phyloP scores from a whole-genome alignment of 64 coral and sea anemone genomes.

The Actinia equina region DNA sequence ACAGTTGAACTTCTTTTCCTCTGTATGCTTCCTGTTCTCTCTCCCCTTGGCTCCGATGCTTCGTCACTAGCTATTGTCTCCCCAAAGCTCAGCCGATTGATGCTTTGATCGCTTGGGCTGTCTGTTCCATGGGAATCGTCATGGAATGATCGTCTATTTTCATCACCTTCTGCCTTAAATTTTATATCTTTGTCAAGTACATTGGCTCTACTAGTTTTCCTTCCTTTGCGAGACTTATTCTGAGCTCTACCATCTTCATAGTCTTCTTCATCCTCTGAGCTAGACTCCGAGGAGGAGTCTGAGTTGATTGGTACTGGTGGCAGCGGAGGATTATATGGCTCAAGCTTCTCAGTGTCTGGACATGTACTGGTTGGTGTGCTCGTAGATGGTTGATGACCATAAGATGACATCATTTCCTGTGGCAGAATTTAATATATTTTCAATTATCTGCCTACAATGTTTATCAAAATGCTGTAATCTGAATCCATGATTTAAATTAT shows the following conservation, averaged over 20 bases:
- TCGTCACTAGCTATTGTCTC: slow-evolving; percentile 69
- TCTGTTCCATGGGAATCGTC: slow-evolving; percentile 38
- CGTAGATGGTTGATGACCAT: background rate
- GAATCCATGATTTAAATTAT: too few relatives aligned
- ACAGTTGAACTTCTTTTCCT: slow-evolving; percentile 77
- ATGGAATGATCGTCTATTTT: background rate
- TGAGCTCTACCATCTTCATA: slow-evolving; percentile 35
- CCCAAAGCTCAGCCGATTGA: slow-evolving; percentile 61
- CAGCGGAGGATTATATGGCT: slow-evolving; percentile 66
- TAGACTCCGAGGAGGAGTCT: slow-evolving; percentile 77
- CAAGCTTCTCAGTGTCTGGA: background rate
- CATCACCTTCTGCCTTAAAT: background rate
- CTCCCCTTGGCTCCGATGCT: slow-evolving; percentile 46
- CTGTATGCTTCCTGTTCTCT: slow-evolving; percentile 32
- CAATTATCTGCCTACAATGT: background rate
- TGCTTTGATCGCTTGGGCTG: slow-evolving; percentile 83
- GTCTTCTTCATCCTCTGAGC: slow-evolving; percentile 87
- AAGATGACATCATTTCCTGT: slow-evolving; percentile 12
- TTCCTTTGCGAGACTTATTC: background rate
- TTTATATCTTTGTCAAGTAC: background rate
- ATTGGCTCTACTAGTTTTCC: background rate
- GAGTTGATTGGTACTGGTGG: slow-evolving; percentile 59
- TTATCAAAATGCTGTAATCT: too few relatives aligned
- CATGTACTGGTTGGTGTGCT: slow-evolving; percentile 40
- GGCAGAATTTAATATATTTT: background rate